phyloP scores from a whole-genome alignment of 2,113 vertebrate species.

The Fulica atra region DNA sequence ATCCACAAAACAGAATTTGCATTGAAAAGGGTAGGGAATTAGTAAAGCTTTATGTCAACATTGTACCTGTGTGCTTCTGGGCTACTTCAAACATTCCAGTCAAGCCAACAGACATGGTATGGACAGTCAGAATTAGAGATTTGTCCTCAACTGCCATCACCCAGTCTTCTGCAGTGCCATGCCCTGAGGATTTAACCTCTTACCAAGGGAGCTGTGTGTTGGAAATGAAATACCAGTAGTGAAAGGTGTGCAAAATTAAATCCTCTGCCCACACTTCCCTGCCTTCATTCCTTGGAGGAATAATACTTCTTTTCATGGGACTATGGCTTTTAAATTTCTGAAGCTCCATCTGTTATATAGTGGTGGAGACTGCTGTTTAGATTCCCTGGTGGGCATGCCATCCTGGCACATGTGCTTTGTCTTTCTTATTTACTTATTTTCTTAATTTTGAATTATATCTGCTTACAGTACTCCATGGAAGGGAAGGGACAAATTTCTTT shows the following conservation, averaged over 20 bases:
- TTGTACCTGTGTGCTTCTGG: neutral
- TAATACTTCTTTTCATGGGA: neutral
- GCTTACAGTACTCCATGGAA: neutral
- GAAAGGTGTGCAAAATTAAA: neutral
- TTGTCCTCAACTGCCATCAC: neutral
- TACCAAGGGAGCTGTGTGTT: neutral
- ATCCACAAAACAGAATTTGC: neutral
- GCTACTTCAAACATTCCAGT: neutral
- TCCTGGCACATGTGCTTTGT: neutral
- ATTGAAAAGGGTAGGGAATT: neutral
- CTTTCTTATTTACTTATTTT: neutral
- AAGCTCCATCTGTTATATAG: neutral
- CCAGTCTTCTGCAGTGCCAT: neutral
- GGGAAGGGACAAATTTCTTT: neutral
- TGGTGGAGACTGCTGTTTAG: neutral
- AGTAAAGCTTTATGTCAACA: neutral
- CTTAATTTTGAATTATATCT: neutral
- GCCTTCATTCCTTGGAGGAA: neutral
- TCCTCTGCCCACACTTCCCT: neutral
- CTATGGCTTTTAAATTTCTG: neutral
- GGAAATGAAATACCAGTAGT: neutral
- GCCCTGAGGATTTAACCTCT: neutral
- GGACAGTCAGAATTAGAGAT: neutral
- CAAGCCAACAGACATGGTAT: neutral
- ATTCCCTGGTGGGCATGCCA: neutral